Conservation (phyloP, 2,888 invertebrate species). For the Nephrocerus scutellatus region DNA sequence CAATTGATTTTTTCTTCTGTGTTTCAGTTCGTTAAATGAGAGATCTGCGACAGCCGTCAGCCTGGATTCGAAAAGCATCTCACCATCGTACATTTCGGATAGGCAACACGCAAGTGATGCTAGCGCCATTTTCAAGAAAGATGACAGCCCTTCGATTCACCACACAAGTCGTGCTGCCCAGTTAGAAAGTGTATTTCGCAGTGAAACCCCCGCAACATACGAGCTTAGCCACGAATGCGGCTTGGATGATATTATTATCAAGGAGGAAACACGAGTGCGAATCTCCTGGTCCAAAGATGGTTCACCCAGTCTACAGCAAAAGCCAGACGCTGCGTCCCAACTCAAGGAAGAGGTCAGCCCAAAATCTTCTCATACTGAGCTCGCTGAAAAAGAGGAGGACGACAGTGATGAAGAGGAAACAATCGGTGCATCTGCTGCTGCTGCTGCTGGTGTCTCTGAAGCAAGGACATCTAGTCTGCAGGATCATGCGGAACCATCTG, state of each 20-base stretch:
- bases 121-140: too few species aligned
- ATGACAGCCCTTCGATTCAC: too few species aligned
- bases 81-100: too few species aligned
- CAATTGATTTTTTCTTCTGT: background rate
- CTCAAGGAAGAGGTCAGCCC: too few species aligned
- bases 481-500: background rate
- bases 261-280: slow-evolving; percentile 42
- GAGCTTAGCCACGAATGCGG: slow-evolving; percentile 29
- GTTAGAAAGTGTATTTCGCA: too few species aligned
- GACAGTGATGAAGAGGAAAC: background rate
- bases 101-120: too few species aligned
- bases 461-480: slow-evolving; percentile 23
- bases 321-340: too few species aligned
- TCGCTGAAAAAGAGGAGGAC: slow-evolving; percentile 14
- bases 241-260: slow-evolving; percentile 38
- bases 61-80: slow-evolving; percentile 27
- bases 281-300: slow-evolving; percentile 44
- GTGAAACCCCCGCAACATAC: slow-evolving; percentile 20
- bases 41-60: slow-evolving; percentile 31
- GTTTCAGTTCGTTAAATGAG: slow-evolving; percentile 38
- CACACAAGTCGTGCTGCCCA: too few species aligned
- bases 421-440: background rate
- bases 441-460: slow-evolving; percentile 2
- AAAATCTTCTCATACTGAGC: too few species aligned
- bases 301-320: too few species aligned